Percentiles rank a stretch among this genome's conserved stretches.
These are phyloP conservation scores for Zaprionus gabonicus DNA, from an alignment of 1,140 invertebrate genomes.

Conservation along the genomic window DNA sequence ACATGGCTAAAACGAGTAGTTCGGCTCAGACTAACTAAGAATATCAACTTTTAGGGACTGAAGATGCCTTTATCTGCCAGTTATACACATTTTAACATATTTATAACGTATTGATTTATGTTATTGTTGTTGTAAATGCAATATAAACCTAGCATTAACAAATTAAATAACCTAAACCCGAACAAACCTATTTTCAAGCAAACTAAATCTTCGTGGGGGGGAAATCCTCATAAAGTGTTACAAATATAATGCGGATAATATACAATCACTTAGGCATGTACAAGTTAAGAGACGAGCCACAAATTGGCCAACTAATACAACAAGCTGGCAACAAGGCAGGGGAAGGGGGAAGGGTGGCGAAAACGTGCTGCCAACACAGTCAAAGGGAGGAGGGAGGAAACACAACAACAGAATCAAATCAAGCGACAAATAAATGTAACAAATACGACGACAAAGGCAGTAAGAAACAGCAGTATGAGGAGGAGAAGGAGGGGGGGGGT, in stretches of 20 bases:
- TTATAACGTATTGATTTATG: neutral
- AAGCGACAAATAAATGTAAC: conserved; percentile 80
- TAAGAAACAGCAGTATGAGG: neutral
- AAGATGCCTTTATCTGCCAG: neutral
- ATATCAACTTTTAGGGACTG: neutral
- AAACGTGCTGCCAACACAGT: conserved; percentile 31
- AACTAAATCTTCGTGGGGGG: too few relatives aligned
- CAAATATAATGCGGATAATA: conserved; percentile 6
- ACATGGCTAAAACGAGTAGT: neutral
- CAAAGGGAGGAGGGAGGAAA: conserved; percentile 15
- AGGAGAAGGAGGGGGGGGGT: neutral
- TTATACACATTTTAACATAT: neutral
- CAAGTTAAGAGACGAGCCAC: conserved; percentile 57
- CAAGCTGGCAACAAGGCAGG: conserved; percentile 32
- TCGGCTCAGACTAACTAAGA: neutral
- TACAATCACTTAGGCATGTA: conserved; percentile 40
- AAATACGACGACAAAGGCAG: conserved; percentile 64
- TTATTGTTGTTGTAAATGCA: neutral
- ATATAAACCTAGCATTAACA: neutral
- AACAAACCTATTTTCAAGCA: too few relatives aligned
- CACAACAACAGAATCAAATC: conserved; percentile 66
- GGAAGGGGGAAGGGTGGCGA: neutral
- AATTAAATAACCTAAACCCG: neutral
- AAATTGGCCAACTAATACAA: conserved; percentile 68
- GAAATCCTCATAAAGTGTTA: conserved; percentile 5